Base-by-base conservation (phyloP, 2,888 invertebrate species). In the Embidobia sp. region DNA sequence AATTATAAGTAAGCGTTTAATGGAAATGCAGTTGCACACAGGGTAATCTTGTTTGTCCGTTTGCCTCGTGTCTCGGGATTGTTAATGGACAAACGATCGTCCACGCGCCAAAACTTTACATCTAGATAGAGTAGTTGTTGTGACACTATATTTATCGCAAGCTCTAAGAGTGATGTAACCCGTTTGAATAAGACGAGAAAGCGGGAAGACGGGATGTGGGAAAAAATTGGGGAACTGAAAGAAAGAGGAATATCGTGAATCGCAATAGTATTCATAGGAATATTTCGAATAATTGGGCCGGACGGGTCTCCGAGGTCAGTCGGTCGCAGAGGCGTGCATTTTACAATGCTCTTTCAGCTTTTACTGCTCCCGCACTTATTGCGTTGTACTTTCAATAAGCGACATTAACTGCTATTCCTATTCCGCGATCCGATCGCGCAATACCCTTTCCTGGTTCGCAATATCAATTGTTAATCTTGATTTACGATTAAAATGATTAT, bases 161-260 rank as follows among this genome's bases (percentile, higher is more conserved):
- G 66, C 66, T 40, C 48, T 66, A 77, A 63, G 69, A 69, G 66
- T 72, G 79, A 79, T 42, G 70, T 72, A 77, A 79, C 73, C 66
- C 55, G 59, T 57, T 69, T 76, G 46, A 59, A 42, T 13, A 48
- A 55, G 49, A 59, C 27, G 76, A 55, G 67, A 75, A 67, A 75
- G 46, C 59, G 15, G 31, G 27, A 18, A 37, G 29, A 13, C 11
- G 8, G 18, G 31, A 22, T 10, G 57, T 27, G 31, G 31, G 16
- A 72, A 26, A 18, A n/a, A 22, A 29, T 13, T 8, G 3, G 15
- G 3, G 13, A 22, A 46, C 31, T 53, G 18, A 10, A 46, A 33
- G 33, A n/a, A 40, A 46, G 42, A 42, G 31, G 44, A 46, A 37
- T 48, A 22, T 49, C 27, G 26, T n/a, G n/a, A n/a, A 18, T 53